Percentiles rank a stretch among this genome's conserved stretches.
These are phyloP conservation scores for Caenorhabditis becei DNA, from an alignment of 2,888 invertebrate species.

Conservation along the genomic window DNA sequence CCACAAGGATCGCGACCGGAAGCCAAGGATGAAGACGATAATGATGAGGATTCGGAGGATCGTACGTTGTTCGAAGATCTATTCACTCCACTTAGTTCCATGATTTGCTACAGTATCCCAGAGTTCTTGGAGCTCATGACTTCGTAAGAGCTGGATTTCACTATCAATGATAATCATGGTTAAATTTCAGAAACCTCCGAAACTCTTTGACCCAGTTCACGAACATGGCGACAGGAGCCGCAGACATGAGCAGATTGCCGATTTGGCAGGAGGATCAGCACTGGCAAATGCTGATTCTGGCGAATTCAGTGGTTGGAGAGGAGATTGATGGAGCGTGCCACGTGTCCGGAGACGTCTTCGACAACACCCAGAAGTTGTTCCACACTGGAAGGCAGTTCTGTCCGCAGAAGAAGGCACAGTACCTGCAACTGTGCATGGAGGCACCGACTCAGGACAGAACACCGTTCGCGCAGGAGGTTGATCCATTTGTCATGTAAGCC, in stretches of 20 bases:
- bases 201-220: conserved; percentile 57
- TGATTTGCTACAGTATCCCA: conserved; percentile 68
- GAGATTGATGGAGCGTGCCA: conserved; percentile 71
- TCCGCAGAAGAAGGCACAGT: conserved; percentile 50
- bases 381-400: conserved; percentile 42
- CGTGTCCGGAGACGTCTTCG: conserved; percentile 66
- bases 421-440: conserved; percentile 62
- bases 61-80: conserved; percentile 83
- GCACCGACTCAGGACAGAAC: conserved; percentile 61
- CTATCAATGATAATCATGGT: background rate
- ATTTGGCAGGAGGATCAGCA: conserved; percentile 91
- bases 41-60: conserved; percentile 85
- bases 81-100: conserved; percentile 82
- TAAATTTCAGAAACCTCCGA: conserved; percentile 57
- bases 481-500: conserved; percentile 70
- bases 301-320: conserved; percentile 67
- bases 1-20: conserved; percentile 87
- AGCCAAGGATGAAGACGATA: conserved; percentile 84
- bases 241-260: conserved; percentile 84
- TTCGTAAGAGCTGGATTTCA: conserved; percentile 48
- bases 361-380: conserved; percentile 47
- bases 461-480: conserved; percentile 48
- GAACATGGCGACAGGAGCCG: conserved; percentile 69
- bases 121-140: conserved; percentile 67
- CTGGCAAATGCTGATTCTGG: conserved; percentile 89